Percentiles rank a stretch among this genome's conserved stretches.
Conservation (phyloP, 1,140 invertebrate genomes). For the Bombus terrestris region DNA sequence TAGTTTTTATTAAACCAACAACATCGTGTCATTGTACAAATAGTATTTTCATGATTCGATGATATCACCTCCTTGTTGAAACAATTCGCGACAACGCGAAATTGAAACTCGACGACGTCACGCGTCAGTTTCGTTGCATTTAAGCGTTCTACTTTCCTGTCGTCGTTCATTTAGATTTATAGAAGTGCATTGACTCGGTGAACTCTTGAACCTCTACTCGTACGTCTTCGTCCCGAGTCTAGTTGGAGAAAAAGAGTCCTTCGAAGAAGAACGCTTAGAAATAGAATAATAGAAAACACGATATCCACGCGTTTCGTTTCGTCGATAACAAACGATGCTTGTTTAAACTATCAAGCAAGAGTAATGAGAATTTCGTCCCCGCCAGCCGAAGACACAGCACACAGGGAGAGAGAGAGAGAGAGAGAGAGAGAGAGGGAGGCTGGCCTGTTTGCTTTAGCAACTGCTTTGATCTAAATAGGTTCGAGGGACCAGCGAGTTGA, state of each 20-base stretch:
- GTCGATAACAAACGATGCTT: conserved; percentile 6
- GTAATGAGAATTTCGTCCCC: conserved; percentile 24
- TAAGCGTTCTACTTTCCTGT: conserved; percentile 29
- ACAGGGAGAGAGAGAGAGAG: neutral
- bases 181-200: conserved; percentile 21
- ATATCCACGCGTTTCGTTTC: neutral
- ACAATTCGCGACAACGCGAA: neutral
- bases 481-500: conserved; percentile 8
- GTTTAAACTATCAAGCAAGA: conserved; percentile 16
- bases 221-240: neutral
- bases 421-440: neutral
- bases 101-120: conserved; percentile 36
- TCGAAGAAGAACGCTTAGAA: neutral
- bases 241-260: neutral
- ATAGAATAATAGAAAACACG: conserved; percentile 22
- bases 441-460: conserved; percentile 6
- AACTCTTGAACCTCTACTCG: conserved; percentile 31
- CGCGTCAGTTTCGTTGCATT: conserved; percentile 22
- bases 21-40: neutral
- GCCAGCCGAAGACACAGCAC: neutral
- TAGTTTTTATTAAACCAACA: neutral
- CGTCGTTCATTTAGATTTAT: conserved; percentile 48
- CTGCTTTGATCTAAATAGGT: conserved; percentile 30
- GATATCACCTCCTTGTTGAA: conserved; percentile 4
- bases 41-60: neutral